These are phyloP conservation scores for Anaspis maculata DNA, from an alignment of 2,888 invertebrate species.

Conservation along the genomic window DNA sequence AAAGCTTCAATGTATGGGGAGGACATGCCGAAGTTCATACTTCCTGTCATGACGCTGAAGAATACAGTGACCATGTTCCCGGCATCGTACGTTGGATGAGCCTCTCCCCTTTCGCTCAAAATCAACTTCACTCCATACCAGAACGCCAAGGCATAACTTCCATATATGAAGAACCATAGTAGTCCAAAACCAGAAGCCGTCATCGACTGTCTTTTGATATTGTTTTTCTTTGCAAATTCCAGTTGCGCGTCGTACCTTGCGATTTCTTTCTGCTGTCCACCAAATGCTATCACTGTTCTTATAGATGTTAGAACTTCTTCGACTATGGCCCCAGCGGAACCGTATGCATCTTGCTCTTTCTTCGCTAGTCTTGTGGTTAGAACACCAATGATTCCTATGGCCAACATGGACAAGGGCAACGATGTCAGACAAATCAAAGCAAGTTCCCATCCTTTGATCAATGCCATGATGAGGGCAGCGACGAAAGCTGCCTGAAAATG, in stretches of 20 bases:
- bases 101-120: slow-evolving; percentile 49
- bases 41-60: slow-evolving; percentile 63
- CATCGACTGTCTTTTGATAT: slow-evolving; percentile 60
- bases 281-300: slow-evolving; percentile 71
- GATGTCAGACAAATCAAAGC: slow-evolving; percentile 73
- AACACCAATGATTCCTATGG: slow-evolving; percentile 58
- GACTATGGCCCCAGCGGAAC: slow-evolving; percentile 66
- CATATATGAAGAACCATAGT: slow-evolving; percentile 70
- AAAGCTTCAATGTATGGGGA: slow-evolving; percentile 72
- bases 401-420: slow-evolving; percentile 65
- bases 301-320: slow-evolving; percentile 71
- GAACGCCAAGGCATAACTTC: slow-evolving; percentile 70
- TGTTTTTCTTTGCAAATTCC: slow-evolving; percentile 53
- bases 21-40: slow-evolving; percentile 68
- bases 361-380: slow-evolving; percentile 51
- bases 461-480: slow-evolving; percentile 62
- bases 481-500: slow-evolving; percentile 62
- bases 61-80: slow-evolving; percentile 71
- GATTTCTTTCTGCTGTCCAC: slow-evolving; percentile 63
- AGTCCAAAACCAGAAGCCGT: slow-evolving; percentile 62
- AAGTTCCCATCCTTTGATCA: slow-evolving; percentile 76
- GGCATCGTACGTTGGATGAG: slow-evolving; percentile 49
- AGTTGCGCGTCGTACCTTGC: slow-evolving; percentile 58
- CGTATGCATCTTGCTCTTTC: slow-evolving; percentile 63
- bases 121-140: slow-evolving; percentile 73